These are phyloP conservation scores for Heliangelus exortis DNA, from an alignment of 2,797 vertebrate genomes.

Conservation along the genomic window DNA sequence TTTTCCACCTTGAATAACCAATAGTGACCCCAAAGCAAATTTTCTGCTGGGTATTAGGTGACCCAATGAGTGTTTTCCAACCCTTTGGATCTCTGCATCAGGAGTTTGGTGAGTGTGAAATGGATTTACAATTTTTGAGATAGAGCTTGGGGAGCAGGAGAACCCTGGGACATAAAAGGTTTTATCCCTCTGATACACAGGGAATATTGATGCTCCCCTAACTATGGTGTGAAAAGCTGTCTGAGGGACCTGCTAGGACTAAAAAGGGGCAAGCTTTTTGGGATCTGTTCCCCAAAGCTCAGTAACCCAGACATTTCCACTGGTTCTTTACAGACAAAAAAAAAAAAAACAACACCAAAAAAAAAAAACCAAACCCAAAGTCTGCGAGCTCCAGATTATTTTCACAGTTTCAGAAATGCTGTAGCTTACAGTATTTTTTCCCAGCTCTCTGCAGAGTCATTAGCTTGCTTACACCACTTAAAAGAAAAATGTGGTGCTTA, in stretches of 20 bases:
- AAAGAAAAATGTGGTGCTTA: conserved; percentile 45
- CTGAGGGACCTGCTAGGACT: too few species aligned
- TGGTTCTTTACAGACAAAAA: background rate
- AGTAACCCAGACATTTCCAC: background rate
- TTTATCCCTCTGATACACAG: fast-evolving
- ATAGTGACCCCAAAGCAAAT: background rate
- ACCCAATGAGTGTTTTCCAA: fast-evolving
- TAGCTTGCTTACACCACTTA: conserved; percentile 47
- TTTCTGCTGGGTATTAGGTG: background rate
- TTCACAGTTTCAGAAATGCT: background rate
- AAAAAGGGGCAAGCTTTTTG: background rate
- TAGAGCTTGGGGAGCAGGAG: background rate
- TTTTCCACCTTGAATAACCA: background rate
- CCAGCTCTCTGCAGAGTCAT: conserved; percentile 20
- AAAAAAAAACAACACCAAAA: background rate
- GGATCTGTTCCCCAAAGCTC: background rate
- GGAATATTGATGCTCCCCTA: background rate
- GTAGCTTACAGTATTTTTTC: background rate
- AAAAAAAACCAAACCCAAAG: too few species aligned
- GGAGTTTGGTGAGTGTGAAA: background rate
- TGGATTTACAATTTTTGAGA: fast-evolving
- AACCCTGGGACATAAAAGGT: background rate
- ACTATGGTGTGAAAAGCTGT: too few species aligned
- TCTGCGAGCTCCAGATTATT: background rate
- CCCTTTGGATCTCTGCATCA: background rate